These are phyloP conservation scores for Eurytemora carolleeae DNA, from an alignment of 1,140 invertebrate genomes.

Conservation along the genomic window DNA sequence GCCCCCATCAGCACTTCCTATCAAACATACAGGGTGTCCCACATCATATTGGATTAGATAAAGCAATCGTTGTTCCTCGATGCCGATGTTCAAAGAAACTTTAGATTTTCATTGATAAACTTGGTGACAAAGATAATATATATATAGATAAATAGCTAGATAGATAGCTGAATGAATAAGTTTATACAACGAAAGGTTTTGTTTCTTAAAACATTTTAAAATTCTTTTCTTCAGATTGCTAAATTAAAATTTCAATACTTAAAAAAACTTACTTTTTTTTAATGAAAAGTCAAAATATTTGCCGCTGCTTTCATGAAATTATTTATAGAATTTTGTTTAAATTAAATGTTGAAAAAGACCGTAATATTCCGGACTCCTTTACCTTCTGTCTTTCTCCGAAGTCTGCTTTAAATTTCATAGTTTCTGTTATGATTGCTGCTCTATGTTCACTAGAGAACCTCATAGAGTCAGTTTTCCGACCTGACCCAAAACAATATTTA, in stretches of 20 bases:
- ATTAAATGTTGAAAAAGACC: neutral
- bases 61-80: no score
- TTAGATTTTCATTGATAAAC: no score
- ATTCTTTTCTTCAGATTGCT: neutral
- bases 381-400: constrained; percentile 33
- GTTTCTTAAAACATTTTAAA: constrained; percentile 3
- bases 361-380: constrained; percentile 7
- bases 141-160: no score
- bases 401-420: constrained; percentile 52
- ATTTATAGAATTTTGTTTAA: no score
- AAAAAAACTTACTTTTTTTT: neutral
- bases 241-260: neutral
- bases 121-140: no score
- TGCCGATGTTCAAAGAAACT: no score
- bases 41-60: no score
- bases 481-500: neutral
- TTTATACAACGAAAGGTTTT: no score
- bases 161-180: no score
- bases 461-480: constrained; percentile 72
- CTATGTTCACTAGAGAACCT: constrained; percentile 92
- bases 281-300: neutral
- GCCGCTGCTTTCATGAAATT: no score
- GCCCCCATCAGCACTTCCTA: no score
- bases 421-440: constrained; percentile 71
- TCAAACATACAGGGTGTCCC: no score